Conservation (phyloP, 2,888 invertebrate species). For the Pheosia tremula region DNA sequence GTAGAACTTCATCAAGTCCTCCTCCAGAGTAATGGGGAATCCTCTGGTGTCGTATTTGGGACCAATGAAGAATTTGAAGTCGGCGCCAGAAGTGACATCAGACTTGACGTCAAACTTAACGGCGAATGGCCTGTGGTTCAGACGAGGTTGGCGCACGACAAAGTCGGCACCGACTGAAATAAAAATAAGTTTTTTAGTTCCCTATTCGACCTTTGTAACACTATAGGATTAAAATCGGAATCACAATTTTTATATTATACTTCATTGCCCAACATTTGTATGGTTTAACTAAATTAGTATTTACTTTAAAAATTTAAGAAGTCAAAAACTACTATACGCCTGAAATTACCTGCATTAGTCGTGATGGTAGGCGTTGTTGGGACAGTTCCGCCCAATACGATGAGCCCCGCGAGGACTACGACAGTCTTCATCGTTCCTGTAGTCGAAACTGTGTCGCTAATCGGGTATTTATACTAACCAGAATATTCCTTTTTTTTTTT, state of each 20-base stretch:
- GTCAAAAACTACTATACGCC: no score
- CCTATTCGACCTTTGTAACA: no score
- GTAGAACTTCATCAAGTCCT: constrained; percentile 85
- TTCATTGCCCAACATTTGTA: no score
- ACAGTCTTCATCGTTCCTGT: constrained; percentile 77
- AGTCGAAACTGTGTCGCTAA: constrained; percentile 56
- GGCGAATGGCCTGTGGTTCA: constrained; percentile 88
- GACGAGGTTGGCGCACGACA: constrained; percentile 87
- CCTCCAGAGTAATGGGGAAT: constrained; percentile 75
- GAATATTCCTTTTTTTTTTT: constrained; percentile 12
- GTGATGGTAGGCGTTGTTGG: constrained; percentile 28
- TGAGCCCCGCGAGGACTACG: constrained; percentile 67
- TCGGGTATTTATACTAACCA: constrained; percentile 40
- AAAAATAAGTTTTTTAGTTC: constrained; percentile 8
- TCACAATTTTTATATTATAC: no score
- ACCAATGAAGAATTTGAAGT: constrained; percentile 87
- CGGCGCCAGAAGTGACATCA: constrained; percentile 82
- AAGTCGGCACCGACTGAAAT: constrained; percentile 58
- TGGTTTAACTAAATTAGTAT: no score
- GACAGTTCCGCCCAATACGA: constrained; percentile 59
- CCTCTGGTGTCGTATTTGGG: constrained; percentile 87
- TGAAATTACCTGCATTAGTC: constrained; percentile 3
- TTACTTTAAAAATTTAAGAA: no score
- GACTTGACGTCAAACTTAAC: constrained; percentile 85
- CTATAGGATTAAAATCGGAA: no score